These are phyloP conservation scores for Natrix natrix DNA, from an alignment of 2,797 vertebrate species.

Conservation along the genomic window DNA sequence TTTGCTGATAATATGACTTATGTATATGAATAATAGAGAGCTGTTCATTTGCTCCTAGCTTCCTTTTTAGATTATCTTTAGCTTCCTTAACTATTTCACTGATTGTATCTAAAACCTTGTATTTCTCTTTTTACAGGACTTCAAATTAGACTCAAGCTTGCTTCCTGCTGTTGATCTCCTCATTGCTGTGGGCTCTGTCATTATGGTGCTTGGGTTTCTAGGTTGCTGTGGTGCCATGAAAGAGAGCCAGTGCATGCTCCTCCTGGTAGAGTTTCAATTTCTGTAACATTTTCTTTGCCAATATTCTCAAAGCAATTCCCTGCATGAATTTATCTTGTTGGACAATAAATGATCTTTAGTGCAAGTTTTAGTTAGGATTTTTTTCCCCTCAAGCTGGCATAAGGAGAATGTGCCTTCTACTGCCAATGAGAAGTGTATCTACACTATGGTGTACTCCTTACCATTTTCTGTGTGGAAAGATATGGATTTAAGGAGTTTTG, in stretches of 20 bases:
- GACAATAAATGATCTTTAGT: not conserved
- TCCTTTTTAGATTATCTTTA: not conserved
- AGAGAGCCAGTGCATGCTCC: conserved; percentile 84
- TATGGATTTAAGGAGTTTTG: not conserved
- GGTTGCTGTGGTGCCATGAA: conserved; percentile 85
- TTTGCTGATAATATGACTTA: not conserved
- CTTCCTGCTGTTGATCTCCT: conserved; percentile 66
- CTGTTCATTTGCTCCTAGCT: not conserved
- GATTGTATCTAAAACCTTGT: conserved; percentile 29
- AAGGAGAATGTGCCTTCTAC: not conserved
- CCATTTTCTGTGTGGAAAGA: not conserved
- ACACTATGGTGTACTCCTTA: not conserved
- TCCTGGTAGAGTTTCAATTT: conserved; percentile 73
- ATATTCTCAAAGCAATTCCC: not conserved
- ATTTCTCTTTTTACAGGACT: conserved; percentile 53
- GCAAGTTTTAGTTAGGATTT: not conserved
- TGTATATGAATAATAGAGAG: not conserved
- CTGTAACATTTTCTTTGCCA: not conserved
- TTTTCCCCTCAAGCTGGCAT: not conserved
- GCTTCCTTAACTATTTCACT: not conserved
- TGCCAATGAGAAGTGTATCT: not conserved
- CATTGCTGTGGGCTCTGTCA: conserved; percentile 80
- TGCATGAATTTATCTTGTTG: not conserved
- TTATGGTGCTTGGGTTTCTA: conserved; percentile 87
- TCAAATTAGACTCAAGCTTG: not conserved